Conservation (phyloP, 2,797 vertebrate genomes). For the Tauraco hartlaubi region DNA sequence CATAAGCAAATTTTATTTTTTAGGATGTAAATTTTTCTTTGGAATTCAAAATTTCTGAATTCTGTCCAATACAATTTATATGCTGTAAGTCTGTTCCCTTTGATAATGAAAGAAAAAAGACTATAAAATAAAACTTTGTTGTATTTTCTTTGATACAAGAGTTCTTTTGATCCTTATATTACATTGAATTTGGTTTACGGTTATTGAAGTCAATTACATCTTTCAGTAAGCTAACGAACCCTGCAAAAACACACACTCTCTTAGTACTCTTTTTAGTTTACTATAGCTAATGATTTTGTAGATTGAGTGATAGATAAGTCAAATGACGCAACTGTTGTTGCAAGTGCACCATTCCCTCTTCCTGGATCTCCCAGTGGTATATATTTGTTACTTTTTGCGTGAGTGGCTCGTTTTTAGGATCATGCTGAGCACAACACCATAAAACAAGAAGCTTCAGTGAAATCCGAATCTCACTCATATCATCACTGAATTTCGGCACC, state of each 20-base stretch:
- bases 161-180: constrained; percentile 50
- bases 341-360: not conserved
- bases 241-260: not conserved
- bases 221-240: constrained; percentile 11
- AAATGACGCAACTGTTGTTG: not conserved
- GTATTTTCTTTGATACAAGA: constrained; percentile 44
- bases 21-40: constrained; percentile 11
- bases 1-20: constrained; percentile 28
- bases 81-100: constrained; percentile 17
- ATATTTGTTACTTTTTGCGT: not conserved
- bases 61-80: constrained; percentile 10
- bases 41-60: constrained; percentile 38
- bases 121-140: constrained; percentile 13
- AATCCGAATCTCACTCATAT: not conserved
- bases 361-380: not conserved
- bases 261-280: not conserved
- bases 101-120: constrained; percentile 30
- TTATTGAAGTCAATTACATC: constrained; percentile 37
- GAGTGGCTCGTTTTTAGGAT: not conserved
- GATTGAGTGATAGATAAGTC: not conserved
- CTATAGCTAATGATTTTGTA: not conserved
- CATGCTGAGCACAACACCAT: not conserved
- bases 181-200: constrained; percentile 37
- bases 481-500: not conserved
- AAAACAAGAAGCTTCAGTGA: not conserved